Evolutionary conservation across 2,797 vertebrate species (phyloP).

Genomic region (Anabacerthia variegaticeps): DNA sequence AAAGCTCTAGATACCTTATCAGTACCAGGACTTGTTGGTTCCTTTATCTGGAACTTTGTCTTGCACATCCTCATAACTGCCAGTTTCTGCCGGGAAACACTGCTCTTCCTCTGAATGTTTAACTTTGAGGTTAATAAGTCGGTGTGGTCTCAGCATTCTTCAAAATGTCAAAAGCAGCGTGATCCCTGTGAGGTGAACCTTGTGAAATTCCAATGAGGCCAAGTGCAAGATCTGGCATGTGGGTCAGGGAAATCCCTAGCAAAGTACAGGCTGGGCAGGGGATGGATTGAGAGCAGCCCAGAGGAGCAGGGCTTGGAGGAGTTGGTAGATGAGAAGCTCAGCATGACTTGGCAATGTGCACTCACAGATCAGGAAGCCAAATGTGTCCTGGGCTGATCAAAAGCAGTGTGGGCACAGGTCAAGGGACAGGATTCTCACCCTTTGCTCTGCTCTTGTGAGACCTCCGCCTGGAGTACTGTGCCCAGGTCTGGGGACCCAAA

Average conservation of each 20-base stretch:
- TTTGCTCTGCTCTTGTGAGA: background rate
- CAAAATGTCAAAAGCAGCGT: background rate
- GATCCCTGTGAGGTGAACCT: background rate
- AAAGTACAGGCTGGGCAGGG: background rate
- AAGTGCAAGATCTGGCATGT: background rate
- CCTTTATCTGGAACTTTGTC: background rate
- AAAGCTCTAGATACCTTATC: background rate
- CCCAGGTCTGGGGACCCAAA: background rate
- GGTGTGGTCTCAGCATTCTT: background rate
- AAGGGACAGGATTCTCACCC: background rate
- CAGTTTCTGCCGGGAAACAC: background rate
- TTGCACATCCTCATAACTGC: background rate
- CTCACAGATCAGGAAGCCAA: background rate
- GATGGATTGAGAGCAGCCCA: background rate
- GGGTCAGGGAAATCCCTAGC: background rate
- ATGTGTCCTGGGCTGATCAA: background rate
- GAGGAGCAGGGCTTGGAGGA: background rate
- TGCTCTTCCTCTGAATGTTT: background rate
- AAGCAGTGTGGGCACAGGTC: background rate
- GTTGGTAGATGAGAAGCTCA: background rate
- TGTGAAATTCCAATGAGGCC: background rate
- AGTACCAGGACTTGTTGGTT: background rate
- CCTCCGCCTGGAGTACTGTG: background rate
- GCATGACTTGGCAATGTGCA: fast-evolving
- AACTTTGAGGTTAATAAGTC: background rate